These are phyloP conservation scores for Saxidomus purpurata DNA, from an alignment of 1,140 invertebrate species.

Conservation along the genomic window DNA sequence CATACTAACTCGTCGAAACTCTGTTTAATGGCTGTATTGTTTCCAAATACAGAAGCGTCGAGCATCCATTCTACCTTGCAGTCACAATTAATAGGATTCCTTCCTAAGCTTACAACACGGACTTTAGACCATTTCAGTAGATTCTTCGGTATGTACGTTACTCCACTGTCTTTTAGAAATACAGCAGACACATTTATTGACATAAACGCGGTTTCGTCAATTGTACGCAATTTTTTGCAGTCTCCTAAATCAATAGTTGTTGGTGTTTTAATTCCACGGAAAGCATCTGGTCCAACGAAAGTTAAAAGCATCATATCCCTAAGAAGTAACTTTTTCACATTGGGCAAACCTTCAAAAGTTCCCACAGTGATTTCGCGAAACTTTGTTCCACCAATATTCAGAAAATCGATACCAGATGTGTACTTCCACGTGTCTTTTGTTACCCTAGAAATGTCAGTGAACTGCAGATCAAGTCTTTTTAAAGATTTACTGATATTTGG, in stretches of 20 bases:
- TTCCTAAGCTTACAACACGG: background rate
- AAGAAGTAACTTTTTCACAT: slow-evolving; percentile 4
- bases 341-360: slow-evolving; percentile 28
- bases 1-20: slow-evolving; percentile 25
- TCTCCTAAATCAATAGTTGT: slow-evolving; percentile 9
- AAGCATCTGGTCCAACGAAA: slow-evolving; percentile 44
- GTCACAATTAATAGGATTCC: slow-evolving; percentile 50
- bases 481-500: slow-evolving; percentile 25
- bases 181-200: slow-evolving; percentile 5
- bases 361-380: background rate
- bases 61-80: slow-evolving; percentile 58
- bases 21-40: slow-evolving; percentile 36
- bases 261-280: slow-evolving; percentile 4
- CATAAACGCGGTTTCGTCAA: slow-evolving; percentile 47
- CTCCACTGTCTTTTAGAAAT: slow-evolving; percentile 5
- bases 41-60: slow-evolving; percentile 16
- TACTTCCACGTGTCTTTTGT: slow-evolving; percentile 29
- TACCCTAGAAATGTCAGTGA: background rate
- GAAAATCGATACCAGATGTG: background rate
- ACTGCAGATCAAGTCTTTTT: slow-evolving; percentile 11
- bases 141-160: slow-evolving; percentile 18
- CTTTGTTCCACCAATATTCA: background rate
- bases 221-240: background rate
- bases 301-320: slow-evolving; percentile 11
- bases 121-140: slow-evolving; percentile 29